Base-by-base conservation (phyloP, 2,888 invertebrate genomes). In the Monoplex corrugatus region DNA sequence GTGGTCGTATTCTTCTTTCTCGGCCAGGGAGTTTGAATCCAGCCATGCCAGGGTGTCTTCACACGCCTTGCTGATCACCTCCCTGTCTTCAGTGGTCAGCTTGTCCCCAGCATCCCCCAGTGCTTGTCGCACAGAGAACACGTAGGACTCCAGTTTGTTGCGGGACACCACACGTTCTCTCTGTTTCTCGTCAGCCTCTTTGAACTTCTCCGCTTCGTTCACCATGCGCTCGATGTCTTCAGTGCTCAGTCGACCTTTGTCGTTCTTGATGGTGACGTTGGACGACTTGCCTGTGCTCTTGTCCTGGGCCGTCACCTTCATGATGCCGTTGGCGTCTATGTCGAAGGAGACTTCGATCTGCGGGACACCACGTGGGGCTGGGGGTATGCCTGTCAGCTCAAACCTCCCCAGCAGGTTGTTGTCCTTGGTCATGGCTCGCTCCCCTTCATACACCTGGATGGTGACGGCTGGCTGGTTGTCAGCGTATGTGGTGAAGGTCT, bases 391-490 rank as follows among this genome's bases (percentile, higher is more conserved):
- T 23, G 92, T 92, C 44, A 96, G 92, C 38, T 95, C 95, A 89
- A 95, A 95, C 43, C 90, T 92, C 23, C 95, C 95, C 35, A 95
- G 92, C 43, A 93, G 90, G 91, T 98, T 98, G 97, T 99, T 99
- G 96, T 98, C 98, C 95, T 98, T 98, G 93, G 98, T 98, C 98
- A 98, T 98, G 87, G 98, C 98, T 93, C 98, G 97, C 96, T 99
- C 98, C 91, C 98, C 98, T 96, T 98, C 98, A 95, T 98, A 98
- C 0, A 99, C 98, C 91, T 95, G 95, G 45, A 95, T 94, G 50
- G 92, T 92, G 8, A 95, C 95, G 3, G 93, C 93, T 23, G 63
- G 80, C 94, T 13, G 95, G 94, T 98, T 98, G 96, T 99, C 99
- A 32, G 98, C 97, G 95, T 98, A 98, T 0, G 99, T 99, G 3